phyloP scores from a whole-genome alignment of 2,888 invertebrate genomes.

The Philopedon plagiatum region DNA sequence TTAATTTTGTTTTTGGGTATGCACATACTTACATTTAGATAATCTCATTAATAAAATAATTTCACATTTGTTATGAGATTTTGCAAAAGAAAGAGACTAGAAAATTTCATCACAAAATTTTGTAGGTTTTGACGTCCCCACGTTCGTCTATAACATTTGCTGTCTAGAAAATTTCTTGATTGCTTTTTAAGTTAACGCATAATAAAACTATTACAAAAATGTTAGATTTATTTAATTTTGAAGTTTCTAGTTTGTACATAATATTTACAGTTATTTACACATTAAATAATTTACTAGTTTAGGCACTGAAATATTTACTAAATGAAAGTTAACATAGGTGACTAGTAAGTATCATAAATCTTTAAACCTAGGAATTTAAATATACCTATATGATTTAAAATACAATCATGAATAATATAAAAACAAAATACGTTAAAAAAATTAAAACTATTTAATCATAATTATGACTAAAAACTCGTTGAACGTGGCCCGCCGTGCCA shows the following conservation, averaged over 20 bases:
- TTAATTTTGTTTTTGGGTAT: too few species aligned
- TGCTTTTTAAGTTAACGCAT: too few species aligned
- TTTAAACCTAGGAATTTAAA: conserved; percentile 31
- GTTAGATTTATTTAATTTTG: conserved; percentile 36
- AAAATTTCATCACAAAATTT: too few species aligned
- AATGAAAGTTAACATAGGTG: conserved; percentile 44
- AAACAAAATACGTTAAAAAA: background rate
- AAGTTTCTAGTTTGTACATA: conserved; percentile 35
- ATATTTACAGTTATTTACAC: conserved; percentile 45
- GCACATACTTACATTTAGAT: too few species aligned
- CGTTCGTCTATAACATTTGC: too few species aligned
- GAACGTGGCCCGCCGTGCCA: too few species aligned
- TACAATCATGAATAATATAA: conserved; percentile 2
- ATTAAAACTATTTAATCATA: background rate
- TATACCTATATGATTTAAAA: conserved; percentile 11
- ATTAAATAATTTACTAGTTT: conserved; percentile 50
- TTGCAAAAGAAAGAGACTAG: too few species aligned
- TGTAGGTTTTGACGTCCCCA: too few species aligned
- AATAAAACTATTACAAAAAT: conserved; percentile 13
- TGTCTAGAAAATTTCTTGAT: too few species aligned
- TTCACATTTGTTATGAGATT: too few species aligned
- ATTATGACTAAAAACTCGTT: background rate
- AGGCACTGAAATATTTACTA: conserved; percentile 50
- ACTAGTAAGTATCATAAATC: conserved; percentile 49
- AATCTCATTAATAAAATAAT: too few species aligned